Base-by-base conservation (phyloP, 2,113 vertebrate species). In the Madoqua kirkii region DNA sequence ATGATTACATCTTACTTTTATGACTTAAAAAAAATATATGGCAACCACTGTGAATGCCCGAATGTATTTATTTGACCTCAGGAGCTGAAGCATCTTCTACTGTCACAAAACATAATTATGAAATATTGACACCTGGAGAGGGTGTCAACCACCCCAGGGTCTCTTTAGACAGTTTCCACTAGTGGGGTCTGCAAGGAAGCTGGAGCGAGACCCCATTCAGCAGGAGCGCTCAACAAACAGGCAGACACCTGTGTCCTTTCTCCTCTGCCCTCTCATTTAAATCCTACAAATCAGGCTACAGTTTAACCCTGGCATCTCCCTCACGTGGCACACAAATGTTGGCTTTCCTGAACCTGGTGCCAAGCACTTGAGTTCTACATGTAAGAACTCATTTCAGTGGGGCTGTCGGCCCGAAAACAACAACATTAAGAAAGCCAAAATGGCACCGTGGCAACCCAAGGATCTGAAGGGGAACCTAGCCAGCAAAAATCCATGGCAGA, bases 391-490 rank as follows among this genome's bases (percentile, higher is more conserved):
- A 95, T 97, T 92, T 92, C 88, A 19, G 54, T 54, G 48, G 59
- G 82, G 93, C 88, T 12, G 11, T 27, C 4, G 0, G 82, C 81
- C 92, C 45, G 3, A 86, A 43, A 93, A 91, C 85, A 95, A 67
- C 96, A 87, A 67, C 40, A 31, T 25, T 23, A 3, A 79, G 91
- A 92, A 97, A 60, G 67, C 94, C 81, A 90, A 87, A 76, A 50
- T 84, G 91, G 97, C 86, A 89, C 95, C 91, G 96, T 94, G 91
- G 91, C 93, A 96, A 96, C 97, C 71, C 54, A 6, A 43, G 93
- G 82, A 95, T 67, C 78, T 67, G 48, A 62, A 71, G 59, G 90
- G 60, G 52, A 87, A 82, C 43, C 55, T 25, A 16, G 62, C 92
- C 91, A 64, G 91, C 60, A 93, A 71, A 92, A 94, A 83, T 40